Conservation (phyloP, 2,888 invertebrate genomes). For the Leucoptera coffeella region DNA sequence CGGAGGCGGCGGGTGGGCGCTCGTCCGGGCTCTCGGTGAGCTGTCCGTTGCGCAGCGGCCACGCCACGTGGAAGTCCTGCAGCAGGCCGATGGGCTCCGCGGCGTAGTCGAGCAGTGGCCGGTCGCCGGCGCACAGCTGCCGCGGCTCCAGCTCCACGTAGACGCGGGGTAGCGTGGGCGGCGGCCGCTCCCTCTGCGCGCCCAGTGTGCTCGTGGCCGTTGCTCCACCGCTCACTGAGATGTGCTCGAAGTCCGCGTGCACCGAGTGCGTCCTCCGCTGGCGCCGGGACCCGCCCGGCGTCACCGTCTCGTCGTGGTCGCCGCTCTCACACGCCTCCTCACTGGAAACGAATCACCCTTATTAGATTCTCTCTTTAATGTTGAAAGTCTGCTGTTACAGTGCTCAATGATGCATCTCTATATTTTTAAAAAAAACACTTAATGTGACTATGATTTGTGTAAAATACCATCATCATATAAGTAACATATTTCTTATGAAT, state of each 20-base stretch:
- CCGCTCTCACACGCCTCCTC: too few relatives aligned
- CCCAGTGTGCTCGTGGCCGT: constrained; percentile 12
- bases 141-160: constrained; percentile 39
- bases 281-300: not conserved
- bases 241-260: constrained; percentile 10
- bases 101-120: constrained; percentile 21
- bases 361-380: too few relatives aligned
- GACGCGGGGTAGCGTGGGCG: constrained; percentile 32
- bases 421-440: too few relatives aligned
- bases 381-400: too few relatives aligned
- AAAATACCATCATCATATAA: too few relatives aligned
- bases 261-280: constrained; percentile 1
- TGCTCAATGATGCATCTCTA: too few relatives aligned
- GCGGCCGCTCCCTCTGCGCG: constrained; percentile 14
- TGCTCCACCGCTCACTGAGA: constrained; percentile 12
- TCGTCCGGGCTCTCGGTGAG: not conserved
- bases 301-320: constrained; percentile 1
- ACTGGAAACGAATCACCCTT: too few relatives aligned
- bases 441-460: too few relatives aligned
- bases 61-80: constrained; percentile 25
- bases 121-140: constrained; percentile 14
- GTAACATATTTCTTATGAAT: too few relatives aligned
- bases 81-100: constrained; percentile 27
- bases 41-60: constrained; percentile 10
- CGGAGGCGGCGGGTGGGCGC: not conserved